Conservation (phyloP, 2,797 vertebrate species). For the Diceros bicornis region DNA sequence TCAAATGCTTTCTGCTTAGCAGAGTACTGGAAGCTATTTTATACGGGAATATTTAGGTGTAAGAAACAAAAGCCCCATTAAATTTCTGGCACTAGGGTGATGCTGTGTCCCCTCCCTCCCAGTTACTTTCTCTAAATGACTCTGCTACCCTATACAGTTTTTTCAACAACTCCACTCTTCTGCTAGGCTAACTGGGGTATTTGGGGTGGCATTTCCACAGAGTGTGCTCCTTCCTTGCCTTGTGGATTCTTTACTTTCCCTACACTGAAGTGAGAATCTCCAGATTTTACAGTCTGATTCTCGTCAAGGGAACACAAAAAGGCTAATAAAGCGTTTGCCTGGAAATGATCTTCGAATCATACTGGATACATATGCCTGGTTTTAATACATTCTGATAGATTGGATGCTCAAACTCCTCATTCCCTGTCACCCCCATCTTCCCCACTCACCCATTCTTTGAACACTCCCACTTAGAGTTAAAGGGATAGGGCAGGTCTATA, state of each 20-base stretch:
- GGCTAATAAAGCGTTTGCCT: not conserved
- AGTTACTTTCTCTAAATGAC: not conserved
- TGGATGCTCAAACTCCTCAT: not conserved
- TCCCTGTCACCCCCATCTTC: not conserved
- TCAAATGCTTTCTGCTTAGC: not conserved
- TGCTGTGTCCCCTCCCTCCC: not conserved
- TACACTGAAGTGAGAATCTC: not conserved
- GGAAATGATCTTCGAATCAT: not conserved
- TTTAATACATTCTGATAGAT: not conserved
- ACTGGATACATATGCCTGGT: not conserved
- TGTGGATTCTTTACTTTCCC: too few species aligned
- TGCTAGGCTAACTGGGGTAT: not conserved
- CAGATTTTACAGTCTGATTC: not conserved
- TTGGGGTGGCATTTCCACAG: not conserved
- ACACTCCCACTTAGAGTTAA: not conserved
- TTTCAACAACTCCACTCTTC: too few species aligned
- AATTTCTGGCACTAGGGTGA: not conserved
- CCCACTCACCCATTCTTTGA: not conserved
- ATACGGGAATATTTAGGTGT: not conserved
- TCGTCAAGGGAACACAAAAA: not conserved
- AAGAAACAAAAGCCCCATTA: not conserved
- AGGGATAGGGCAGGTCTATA: not conserved
- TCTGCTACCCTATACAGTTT: too few species aligned
- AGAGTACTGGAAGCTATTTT: not conserved
- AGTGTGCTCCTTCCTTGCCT: too few species aligned